Conservation (phyloP, 2,113 vertebrate species). For the Bostrychus sinensis region DNA sequence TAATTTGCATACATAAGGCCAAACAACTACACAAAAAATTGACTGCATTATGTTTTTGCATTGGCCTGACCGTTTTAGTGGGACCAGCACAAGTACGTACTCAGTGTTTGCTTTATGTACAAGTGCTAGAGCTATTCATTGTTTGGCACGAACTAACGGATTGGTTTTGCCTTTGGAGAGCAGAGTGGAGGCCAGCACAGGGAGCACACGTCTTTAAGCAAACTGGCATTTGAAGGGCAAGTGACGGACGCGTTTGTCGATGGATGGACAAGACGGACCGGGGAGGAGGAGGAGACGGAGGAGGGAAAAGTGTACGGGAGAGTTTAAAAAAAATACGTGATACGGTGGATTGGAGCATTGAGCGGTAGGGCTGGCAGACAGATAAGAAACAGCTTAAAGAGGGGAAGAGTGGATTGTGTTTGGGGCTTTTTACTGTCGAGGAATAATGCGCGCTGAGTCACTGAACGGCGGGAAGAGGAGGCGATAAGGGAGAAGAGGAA, state of each 20-base stretch:
- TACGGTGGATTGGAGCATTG: slow-evolving; percentile 45
- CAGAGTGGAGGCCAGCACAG: slow-evolving; percentile 22
- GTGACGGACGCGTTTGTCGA: slow-evolving; percentile 37
- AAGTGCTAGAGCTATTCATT: neutral
- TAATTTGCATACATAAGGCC: too few relatives aligned
- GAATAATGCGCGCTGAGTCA: slow-evolving; percentile 50
- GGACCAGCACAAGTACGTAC: too few relatives aligned
- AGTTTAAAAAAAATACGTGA: slow-evolving; percentile 33
- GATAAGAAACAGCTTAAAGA: slow-evolving; percentile 73
- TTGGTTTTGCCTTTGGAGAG: slow-evolving; percentile 25
- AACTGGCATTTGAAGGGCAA: slow-evolving; percentile 56
- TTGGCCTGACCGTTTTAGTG: too few relatives aligned
- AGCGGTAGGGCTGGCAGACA: slow-evolving; percentile 63
- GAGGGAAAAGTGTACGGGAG: slow-evolving; percentile 34
- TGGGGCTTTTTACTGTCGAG: slow-evolving; percentile 44
- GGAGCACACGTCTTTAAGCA: slow-evolving; percentile 9
- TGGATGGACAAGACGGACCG: slow-evolving; percentile 27
- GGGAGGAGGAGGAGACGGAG: slow-evolving; percentile 8
- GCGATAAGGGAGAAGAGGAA: slow-evolving; percentile 53
- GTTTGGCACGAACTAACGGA: neutral
- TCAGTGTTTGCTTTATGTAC: too few relatives aligned
- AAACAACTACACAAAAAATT: too few relatives aligned
- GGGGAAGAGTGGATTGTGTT: slow-evolving; percentile 65
- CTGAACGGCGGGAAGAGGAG: slow-evolving; percentile 44
- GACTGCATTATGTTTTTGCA: too few relatives aligned